phyloP scores from a whole-genome alignment of 1,140 invertebrate species.

The Temnothorax longispinosus region DNA sequence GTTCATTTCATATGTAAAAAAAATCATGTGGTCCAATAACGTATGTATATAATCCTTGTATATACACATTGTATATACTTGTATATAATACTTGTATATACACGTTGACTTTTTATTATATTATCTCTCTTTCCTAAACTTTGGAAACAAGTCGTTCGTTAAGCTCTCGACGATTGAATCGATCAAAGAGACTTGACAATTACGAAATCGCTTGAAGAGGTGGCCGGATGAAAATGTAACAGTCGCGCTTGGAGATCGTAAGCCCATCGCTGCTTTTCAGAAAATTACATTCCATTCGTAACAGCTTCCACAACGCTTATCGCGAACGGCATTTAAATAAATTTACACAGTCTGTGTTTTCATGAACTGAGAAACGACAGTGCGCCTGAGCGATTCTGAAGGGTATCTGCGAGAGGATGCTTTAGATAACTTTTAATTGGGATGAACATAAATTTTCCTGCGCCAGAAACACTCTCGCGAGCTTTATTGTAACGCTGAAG shows the following conservation, averaged over 20 bases:
- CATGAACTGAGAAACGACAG: constrained; percentile 53
- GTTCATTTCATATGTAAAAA: neutral
- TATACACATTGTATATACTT: neutral
- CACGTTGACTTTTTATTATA: too few species aligned
- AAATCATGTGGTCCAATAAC: neutral
- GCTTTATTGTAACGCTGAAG: constrained; percentile 39
- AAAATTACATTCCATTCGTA: constrained; percentile 60
- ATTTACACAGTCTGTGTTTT: constrained; percentile 56
- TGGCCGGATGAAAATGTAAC: constrained; percentile 38
- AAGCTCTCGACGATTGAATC: constrained; percentile 34
- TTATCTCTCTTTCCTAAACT: neutral
- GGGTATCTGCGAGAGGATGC: constrained; percentile 48
- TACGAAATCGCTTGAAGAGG: constrained; percentile 20
- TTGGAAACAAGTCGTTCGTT: neutral
- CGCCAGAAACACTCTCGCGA: constrained; percentile 20
- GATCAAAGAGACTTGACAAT: constrained; percentile 46
- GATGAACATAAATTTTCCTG: constrained; percentile 50
- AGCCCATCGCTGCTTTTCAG: constrained; percentile 41
- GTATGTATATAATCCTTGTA: neutral
- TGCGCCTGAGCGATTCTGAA: constrained; percentile 40
- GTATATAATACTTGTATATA: too few species aligned
- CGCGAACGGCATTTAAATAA: constrained; percentile 58
- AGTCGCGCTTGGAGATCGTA: constrained; percentile 33
- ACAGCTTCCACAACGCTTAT: constrained; percentile 56
- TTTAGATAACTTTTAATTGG: constrained; percentile 59